Percentiles rank a stretch among this genome's conserved stretches.
Evolutionary conservation across 1,140 invertebrate species (phyloP).

Genomic region (Drosophila sturtevanti): DNA sequence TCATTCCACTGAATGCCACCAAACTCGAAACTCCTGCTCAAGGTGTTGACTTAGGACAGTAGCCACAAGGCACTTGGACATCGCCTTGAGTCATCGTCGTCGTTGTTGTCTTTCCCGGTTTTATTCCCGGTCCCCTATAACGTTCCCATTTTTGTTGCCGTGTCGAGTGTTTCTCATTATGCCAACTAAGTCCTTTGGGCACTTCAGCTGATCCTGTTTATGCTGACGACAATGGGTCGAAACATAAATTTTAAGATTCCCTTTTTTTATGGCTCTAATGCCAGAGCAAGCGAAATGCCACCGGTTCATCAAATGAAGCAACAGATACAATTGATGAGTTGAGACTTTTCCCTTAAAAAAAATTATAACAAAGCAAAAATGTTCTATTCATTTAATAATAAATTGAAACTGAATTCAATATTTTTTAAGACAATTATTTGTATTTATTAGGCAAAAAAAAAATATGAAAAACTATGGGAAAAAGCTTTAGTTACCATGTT

Average conservation of each 20-base stretch:
- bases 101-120: neutral
- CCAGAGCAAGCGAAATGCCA: neutral
- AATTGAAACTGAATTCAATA: no score
- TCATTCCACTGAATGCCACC: neutral
- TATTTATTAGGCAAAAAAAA: no score
- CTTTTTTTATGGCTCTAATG: slow-evolving; percentile 33
- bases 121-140: no score
- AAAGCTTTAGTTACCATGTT: no score
- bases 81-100: neutral
- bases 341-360: neutral
- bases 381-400: no score
- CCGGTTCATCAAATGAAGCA: slow-evolving; percentile 9
- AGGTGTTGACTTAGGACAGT: slow-evolving; percentile 61
- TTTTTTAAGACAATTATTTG: no score
- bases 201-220: slow-evolving; percentile 38
- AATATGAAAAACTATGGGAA: no score
- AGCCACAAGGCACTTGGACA: slow-evolving; percentile 2
- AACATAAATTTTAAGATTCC: slow-evolving; percentile 32
- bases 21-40: slow-evolving; percentile 5
- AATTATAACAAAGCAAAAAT: neutral
- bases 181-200: slow-evolving; percentile 50
- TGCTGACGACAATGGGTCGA: slow-evolving; percentile 45
- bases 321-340: slow-evolving; percentile 43
- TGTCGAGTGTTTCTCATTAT: slow-evolving; percentile 47
- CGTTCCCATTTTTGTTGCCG: neutral